Percentiles rank a stretch among this genome's conserved stretches.
Evolutionary conservation across 1,140 invertebrate genomes (phyloP).

Genomic region (Idris sp.): DNA sequence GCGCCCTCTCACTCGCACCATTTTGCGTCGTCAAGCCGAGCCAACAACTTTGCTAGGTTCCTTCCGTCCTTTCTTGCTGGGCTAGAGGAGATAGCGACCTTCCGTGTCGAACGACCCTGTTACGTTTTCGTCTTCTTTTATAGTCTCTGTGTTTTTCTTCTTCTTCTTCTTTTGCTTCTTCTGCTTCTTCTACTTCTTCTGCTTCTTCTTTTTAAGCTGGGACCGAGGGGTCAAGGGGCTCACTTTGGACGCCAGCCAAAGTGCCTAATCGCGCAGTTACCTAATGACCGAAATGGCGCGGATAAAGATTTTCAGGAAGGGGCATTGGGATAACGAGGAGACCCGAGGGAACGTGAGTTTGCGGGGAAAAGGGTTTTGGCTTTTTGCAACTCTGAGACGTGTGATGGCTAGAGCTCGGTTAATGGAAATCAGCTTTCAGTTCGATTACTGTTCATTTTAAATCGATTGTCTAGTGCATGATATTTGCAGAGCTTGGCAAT

Average conservation of each 20-base stretch:
- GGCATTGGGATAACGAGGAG: slow-evolving; percentile 11
- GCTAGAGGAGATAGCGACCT: slow-evolving; percentile 41
- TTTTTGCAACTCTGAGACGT: slow-evolving; percentile 5
- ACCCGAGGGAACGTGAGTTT: neutral
- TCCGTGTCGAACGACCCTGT: slow-evolving; percentile 51
- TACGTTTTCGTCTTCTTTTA: slow-evolving; percentile 33
- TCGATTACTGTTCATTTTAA: too few relatives aligned
- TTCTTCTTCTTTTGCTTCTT: slow-evolving; percentile 20
- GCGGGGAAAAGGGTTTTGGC: slow-evolving; percentile 2
- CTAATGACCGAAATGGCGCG: slow-evolving; percentile 56
- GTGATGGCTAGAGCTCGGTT: too few relatives aligned
- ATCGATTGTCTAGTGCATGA: too few relatives aligned
- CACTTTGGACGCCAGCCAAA: slow-evolving; percentile 48
- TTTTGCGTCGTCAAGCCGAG: too few relatives aligned
- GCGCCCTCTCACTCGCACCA: slow-evolving; percentile 36
- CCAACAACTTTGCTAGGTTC: too few relatives aligned
- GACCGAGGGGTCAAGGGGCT: slow-evolving; percentile 3
- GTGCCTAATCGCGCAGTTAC: slow-evolving; percentile 55
- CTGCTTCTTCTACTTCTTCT: slow-evolving; percentile 17
- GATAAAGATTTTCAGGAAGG: slow-evolving; percentile 47
- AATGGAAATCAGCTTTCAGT: too few relatives aligned
- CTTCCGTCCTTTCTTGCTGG: slow-evolving; percentile 41
- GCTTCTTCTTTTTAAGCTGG: slow-evolving; percentile 2
- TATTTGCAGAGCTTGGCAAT: too few relatives aligned
- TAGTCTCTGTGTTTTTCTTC: slow-evolving; percentile 4